Evolutionary conservation across 2,888 invertebrate species (phyloP).

Genomic region (Leucophenga maculata): DNA sequence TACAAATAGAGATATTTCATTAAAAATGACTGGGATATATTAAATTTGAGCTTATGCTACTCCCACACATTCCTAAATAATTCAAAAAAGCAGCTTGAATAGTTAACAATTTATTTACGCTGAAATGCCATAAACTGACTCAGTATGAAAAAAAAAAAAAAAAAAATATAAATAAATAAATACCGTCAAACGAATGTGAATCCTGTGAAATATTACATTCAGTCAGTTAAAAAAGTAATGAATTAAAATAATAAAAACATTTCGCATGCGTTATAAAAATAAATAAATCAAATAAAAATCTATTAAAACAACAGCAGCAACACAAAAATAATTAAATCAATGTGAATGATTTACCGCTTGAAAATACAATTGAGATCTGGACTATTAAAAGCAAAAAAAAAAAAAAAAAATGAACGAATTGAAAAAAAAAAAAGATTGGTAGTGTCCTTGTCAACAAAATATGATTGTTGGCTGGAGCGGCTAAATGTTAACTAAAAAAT

Average conservation of each 20-base stretch:
- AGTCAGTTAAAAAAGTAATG: not conserved
- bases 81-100: too few species aligned
- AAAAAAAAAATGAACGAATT: not conserved
- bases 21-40: too few species aligned
- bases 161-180: constrained; percentile 1
- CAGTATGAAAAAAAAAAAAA: not conserved
- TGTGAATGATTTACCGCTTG: constrained; percentile 63
- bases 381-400: too few species aligned
- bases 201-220: constrained; percentile 8
- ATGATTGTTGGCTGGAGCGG: not conserved
- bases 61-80: too few species aligned
- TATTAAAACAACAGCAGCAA: constrained; percentile 53
- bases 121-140: too few species aligned
- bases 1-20: too few species aligned
- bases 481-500: constrained; percentile 12
- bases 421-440: constrained; percentile 11
- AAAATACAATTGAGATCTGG: not conserved
- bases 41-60: too few species aligned
- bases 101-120: too few species aligned
- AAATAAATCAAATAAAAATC: constrained; percentile 59
- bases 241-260: constrained; percentile 1
- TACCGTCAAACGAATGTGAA: not conserved
- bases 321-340: constrained; percentile 62
- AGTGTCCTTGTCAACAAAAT: not conserved
- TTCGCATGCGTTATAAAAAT: constrained; percentile 37